Conservation (phyloP, 2,113 vertebrate species). For the Lepidothrix coronata region DNA sequence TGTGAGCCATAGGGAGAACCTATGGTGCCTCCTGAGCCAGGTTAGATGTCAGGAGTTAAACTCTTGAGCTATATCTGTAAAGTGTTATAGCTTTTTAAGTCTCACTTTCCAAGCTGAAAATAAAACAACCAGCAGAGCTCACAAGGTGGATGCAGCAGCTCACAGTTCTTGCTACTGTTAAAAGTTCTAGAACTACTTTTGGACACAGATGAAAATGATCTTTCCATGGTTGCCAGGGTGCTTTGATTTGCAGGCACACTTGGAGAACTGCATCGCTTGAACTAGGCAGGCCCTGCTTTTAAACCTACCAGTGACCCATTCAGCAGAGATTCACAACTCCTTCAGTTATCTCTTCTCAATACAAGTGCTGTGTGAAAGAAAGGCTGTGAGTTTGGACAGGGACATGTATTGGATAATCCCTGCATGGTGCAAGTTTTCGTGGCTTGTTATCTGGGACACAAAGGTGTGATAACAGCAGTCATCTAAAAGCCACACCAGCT, state of each 20-base stretch:
- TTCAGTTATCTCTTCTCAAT: neutral
- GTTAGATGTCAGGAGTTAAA: neutral
- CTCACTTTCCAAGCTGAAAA: neutral
- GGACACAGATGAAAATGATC: neutral
- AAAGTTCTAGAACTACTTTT: neutral
- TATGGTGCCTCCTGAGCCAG: neutral
- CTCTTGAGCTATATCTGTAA: neutral
- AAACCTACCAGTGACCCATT: neutral
- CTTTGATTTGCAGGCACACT: neutral
- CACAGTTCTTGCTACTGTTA: neutral
- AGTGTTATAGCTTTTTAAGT: neutral
- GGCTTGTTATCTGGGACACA: neutral
- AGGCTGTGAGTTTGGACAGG: neutral
- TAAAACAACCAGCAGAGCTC: neutral
- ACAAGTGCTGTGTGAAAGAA: neutral
- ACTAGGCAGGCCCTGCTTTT: neutral
- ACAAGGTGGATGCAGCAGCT: neutral
- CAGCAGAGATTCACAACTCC: neutral
- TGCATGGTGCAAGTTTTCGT: fast-evolving
- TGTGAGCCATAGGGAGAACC: neutral
- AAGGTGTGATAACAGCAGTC: neutral
- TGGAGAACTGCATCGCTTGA: neutral
- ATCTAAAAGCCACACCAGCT: neutral
- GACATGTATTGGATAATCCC: neutral
- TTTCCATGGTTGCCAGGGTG: neutral